These are phyloP conservation scores for Tricholaema leucomelas DNA, from an alignment of 2,113 vertebrate genomes.

Conservation along the genomic window DNA sequence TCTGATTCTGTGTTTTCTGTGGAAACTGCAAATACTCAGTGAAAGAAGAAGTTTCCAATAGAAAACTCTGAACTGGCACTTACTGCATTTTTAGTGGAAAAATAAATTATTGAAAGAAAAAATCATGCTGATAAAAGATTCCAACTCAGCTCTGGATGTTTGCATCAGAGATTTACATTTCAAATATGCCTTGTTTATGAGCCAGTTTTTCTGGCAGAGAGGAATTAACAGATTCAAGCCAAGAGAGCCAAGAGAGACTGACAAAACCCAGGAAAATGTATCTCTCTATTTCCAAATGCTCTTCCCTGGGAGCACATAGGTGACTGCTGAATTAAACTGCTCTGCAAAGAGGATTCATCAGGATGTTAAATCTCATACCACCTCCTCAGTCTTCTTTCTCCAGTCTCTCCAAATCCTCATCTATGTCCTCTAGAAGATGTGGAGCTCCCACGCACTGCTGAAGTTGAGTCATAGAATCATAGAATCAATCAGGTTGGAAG, in stretches of 20 bases:
- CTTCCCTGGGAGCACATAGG: neutral
- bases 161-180: slow-evolving; percentile 59
- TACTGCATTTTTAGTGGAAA: neutral
- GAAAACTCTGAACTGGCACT: slow-evolving; percentile 9
- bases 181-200: neutral
- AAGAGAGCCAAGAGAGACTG: neutral
- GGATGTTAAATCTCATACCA: neutral
- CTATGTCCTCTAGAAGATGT: neutral
- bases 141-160: neutral
- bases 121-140: slow-evolving; percentile 29
- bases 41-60: neutral
- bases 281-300: neutral
- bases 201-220: slow-evolving; percentile 38
- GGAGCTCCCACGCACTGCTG: neutral
- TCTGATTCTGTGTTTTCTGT: neutral
- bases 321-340: neutral
- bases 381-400: neutral
- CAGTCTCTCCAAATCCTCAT: neutral
- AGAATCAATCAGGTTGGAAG: too few relatives aligned
- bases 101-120: neutral
- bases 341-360: neutral
- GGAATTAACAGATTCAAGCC: slow-evolving; percentile 35
- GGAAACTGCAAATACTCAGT: neutral
- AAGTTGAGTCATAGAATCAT: too few relatives aligned
- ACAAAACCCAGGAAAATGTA: neutral